Evolutionary conservation across 2,888 invertebrate genomes (phyloP).

Genomic region (Cheilosia vernalis): DNA sequence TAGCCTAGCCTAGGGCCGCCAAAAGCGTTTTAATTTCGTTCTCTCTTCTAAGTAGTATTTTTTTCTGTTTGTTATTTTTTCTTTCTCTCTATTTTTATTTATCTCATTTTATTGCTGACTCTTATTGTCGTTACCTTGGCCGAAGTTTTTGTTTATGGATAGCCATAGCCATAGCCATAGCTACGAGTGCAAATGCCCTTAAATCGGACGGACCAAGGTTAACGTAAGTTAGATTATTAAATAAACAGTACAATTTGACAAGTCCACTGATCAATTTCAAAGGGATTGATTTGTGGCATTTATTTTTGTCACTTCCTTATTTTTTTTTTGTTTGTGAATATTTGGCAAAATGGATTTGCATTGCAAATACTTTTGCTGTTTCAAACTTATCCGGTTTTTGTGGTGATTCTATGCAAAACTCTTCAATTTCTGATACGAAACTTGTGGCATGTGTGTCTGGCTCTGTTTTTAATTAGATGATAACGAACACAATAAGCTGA

Average conservation of each 20-base stretch:
- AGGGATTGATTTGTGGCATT: not conserved
- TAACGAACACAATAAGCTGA: not conserved
- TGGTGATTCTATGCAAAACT: not conserved
- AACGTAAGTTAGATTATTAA: slow-evolving; percentile 21
- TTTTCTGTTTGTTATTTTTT: not conserved
- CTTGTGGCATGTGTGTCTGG: not conserved
- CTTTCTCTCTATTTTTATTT: slow-evolving; percentile 1
- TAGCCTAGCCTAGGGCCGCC: too few relatives aligned
- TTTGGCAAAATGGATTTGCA: slow-evolving; percentile 12
- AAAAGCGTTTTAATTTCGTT: too few relatives aligned
- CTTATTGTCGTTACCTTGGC: slow-evolving; percentile 31
- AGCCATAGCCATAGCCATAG: not conserved
- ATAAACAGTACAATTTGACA: too few relatives aligned
- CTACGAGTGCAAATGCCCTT: slow-evolving; percentile 28
- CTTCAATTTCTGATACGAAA: slow-evolving; percentile 21
- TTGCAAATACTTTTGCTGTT: slow-evolving; percentile 16
- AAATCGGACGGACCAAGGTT: slow-evolving; percentile 36
- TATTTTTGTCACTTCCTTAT: slow-evolving; percentile 14
- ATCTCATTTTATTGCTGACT: slow-evolving; percentile 39
- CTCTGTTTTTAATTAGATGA: slow-evolving; percentile 7
- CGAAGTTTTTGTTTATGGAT: slow-evolving; percentile 5
- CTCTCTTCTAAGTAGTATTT: too few relatives aligned
- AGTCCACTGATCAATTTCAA: not conserved
- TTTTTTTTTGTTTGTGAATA: not conserved
- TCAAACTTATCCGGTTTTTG: not conserved